Percentiles rank a stretch among this genome's conserved stretches.
Conservation (phyloP, 1,140 invertebrate genomes). For the Drosophila cardini region DNA sequence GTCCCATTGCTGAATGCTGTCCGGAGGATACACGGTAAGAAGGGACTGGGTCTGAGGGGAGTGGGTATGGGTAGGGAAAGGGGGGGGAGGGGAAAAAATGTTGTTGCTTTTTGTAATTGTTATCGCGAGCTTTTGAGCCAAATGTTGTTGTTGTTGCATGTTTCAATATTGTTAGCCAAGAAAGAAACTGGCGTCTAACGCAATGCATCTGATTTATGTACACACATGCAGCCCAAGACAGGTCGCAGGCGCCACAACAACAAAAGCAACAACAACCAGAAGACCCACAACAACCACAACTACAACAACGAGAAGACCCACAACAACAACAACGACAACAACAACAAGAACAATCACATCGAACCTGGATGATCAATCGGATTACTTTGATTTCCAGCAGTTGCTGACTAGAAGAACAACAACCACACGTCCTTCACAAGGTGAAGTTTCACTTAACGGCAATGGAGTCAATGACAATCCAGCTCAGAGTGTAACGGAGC, state of each 20-base stretch:
- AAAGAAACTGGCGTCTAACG: slow-evolving; percentile 12
- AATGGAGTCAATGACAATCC: background rate
- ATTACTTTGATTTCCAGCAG: slow-evolving; percentile 40
- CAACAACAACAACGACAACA: slow-evolving; percentile 16
- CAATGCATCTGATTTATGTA: slow-evolving; percentile 34
- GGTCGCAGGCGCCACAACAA: slow-evolving; percentile 2
- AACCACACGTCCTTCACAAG: background rate
- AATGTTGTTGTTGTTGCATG: slow-evolving; percentile 48
- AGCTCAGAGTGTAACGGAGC: too few species aligned
- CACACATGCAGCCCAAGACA: slow-evolving; percentile 28
- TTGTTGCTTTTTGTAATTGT: slow-evolving; percentile 37
- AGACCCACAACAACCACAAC: slow-evolving; percentile 11
- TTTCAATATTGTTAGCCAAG: slow-evolving; percentile 10
- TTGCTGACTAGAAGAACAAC: background rate
- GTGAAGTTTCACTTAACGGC: background rate
- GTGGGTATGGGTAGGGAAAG: background rate
- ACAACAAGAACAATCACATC: background rate
- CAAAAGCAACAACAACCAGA: background rate
- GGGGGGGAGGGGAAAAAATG: background rate
- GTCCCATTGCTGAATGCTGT: slow-evolving; percentile 60
- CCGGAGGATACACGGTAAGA: slow-evolving; percentile 27
- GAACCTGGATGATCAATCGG: slow-evolving; percentile 14
- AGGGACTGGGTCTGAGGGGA: background rate
- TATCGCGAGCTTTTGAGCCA: slow-evolving; percentile 26
- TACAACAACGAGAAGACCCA: background rate